These are phyloP conservation scores for Halcyon senegalensis DNA, from an alignment of 2,113 vertebrate genomes.

Conservation along the genomic window DNA sequence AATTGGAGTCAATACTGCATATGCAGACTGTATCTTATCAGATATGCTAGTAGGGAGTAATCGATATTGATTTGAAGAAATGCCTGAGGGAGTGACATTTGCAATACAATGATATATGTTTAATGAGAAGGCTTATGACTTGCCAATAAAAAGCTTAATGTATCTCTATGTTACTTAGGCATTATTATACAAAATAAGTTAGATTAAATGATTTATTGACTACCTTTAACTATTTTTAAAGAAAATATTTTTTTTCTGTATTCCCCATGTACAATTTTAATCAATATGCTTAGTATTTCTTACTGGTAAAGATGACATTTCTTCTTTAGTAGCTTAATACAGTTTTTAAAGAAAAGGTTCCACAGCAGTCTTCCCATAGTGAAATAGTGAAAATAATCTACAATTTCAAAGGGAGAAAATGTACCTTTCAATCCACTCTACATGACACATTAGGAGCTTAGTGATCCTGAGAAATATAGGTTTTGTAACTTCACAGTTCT, in stretches of 20 bases:
- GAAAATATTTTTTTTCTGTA: slow-evolving; percentile 8
- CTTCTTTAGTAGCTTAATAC: not conserved
- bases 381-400: not conserved
- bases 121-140: slow-evolving; percentile 51
- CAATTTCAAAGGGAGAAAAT: not conserved
- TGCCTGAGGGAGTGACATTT: slow-evolving; percentile 51
- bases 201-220: slow-evolving; percentile 58
- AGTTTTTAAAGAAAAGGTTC: not conserved
- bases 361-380: not conserved
- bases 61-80: slow-evolving; percentile 57
- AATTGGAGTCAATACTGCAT: slow-evolving; percentile 17
- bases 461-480: not conserved
- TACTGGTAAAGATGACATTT: not conserved
- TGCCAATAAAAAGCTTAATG: slow-evolving; percentile 56
- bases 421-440: not conserved
- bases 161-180: not conserved
- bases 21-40: slow-evolving; percentile 39
- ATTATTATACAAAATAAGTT: slow-evolving; percentile 48
- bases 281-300: not conserved
- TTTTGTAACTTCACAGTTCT: not conserved
- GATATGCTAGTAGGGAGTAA: not conserved
- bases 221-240: not conserved
- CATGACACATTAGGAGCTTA: not conserved
- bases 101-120: slow-evolving; percentile 32
- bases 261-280: not conserved